phyloP scores from a whole-genome alignment of 2,888 invertebrate species.

The Spatulosminthurus flaviceps region DNA sequence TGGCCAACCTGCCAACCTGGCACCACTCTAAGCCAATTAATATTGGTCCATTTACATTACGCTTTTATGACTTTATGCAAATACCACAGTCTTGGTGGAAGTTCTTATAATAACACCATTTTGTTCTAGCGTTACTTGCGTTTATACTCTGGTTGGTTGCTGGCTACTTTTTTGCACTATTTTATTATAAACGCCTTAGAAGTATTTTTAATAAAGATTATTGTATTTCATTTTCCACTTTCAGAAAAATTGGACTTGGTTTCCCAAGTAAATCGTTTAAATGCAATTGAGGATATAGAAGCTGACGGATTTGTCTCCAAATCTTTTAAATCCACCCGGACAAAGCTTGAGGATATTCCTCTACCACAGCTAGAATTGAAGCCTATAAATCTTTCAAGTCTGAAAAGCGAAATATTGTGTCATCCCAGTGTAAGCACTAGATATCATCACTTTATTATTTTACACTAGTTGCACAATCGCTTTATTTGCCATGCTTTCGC shows the following conservation, averaged over 20 bases:
- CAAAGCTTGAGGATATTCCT: constrained; percentile 60
- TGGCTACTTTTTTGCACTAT: no score
- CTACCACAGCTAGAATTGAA: constrained; percentile 61
- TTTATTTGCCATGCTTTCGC: no score
- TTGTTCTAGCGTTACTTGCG: no score
- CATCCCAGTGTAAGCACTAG: constrained; percentile 59
- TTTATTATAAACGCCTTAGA: no score
- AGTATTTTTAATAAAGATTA: neutral
- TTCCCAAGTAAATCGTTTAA: constrained; percentile 56
- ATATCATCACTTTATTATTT: neutral
- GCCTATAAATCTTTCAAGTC: constrained; percentile 57
- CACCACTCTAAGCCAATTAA: no score
- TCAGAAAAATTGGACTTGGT: constrained; percentile 61
- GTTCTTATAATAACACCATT: no score
- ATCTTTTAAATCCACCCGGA: constrained; percentile 55
- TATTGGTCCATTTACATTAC: no score
- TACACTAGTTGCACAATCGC: no score
- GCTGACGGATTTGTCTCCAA: constrained; percentile 59
- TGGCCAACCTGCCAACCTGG: no score
- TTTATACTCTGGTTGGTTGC: no score
- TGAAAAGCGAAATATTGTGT: constrained; percentile 61
- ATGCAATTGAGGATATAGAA: constrained; percentile 61
- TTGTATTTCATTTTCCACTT: neutral
- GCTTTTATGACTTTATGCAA: no score
- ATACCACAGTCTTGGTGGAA: no score